Percentiles rank a stretch among this genome's conserved stretches.
Evolutionary conservation across 1,140 invertebrate species (phyloP).

Genomic region (Asobara japonica): DNA sequence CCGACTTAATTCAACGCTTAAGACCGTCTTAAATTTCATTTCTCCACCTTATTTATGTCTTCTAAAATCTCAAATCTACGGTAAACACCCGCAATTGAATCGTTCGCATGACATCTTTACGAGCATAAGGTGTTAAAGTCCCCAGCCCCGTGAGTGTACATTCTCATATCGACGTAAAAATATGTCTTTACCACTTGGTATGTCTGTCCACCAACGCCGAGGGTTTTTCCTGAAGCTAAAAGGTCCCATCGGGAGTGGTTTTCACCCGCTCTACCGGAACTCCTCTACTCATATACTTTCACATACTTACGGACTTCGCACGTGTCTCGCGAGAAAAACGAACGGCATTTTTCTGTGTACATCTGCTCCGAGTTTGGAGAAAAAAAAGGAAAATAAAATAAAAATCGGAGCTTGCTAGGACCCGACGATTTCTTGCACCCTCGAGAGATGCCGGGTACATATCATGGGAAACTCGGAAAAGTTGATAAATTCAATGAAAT

Average conservation of each 20-base stretch:
- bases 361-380: background rate
- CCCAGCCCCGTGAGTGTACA: background rate
- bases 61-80: background rate
- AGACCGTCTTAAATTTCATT: too few species aligned
- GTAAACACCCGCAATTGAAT: background rate
- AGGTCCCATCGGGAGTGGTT: slow-evolving; percentile 19
- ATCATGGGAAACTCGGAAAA: background rate
- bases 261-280: background rate
- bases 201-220: background rate
- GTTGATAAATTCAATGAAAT: background rate
- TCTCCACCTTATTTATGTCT: too few species aligned
- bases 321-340: background rate
- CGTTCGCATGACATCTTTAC: background rate
- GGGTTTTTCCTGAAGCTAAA: slow-evolving; percentile 14
- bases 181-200: background rate
- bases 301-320: background rate
- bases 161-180: background rate
- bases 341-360: background rate
- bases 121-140: background rate
- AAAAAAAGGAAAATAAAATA: slow-evolving; percentile 40
- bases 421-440: slow-evolving; percentile 39
- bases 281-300: background rate
- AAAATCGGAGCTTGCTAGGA: slow-evolving; percentile 30
- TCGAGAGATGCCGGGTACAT: background rate
- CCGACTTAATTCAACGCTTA: too few species aligned